Evolutionary conservation across 2,888 invertebrate genomes (phyloP), one percentile per base, ranked within the genome.

Genomic region (Hyles lineata): DNA sequence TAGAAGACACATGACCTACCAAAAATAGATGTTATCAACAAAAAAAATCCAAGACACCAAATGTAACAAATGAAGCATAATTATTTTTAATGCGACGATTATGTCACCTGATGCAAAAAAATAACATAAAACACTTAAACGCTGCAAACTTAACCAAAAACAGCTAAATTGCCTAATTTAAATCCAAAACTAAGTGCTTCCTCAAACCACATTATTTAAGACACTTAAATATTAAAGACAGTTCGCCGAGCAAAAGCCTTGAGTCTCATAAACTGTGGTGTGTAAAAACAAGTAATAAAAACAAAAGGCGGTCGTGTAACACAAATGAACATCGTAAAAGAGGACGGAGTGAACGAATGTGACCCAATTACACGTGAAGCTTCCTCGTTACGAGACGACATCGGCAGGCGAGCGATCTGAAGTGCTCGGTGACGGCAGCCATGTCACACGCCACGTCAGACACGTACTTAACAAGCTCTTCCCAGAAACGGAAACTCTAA

Each of bases 281-380:
- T 50, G 67, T 77, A 73, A 78, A 80, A 82, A 79, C 77, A 73
- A 73, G 75, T 75, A 77, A 80, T 80, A 82, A 83, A 83, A 82
- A 72, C 58, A 55, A 72, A 58, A 72, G 78, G 72, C 75, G 77
- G 79, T 79, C 82, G 78, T 74, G 74, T 75, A 78, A 80, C 80
- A 80, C 82, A 78, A 83, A 78, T 82, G 78, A 78, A 82, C 79
- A 79, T 81, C 81, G 82, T 79, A 76, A 78, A 81, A 77, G 79
- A 70, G 74, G 35, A 75, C 77, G 80, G 76, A 79, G 79, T 78
- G 78, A 81, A 85, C 80, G 78, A 80, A 80, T 77, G 78, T 83
- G 87, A 82, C 88, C 89, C 79, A 86, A 88, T 88, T 88, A 85
- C 75, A 74, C 55, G 72, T 73, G 73, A 74, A 80, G 79, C 84